Percentiles rank a stretch among this genome's conserved stretches.
Evolutionary conservation across 2,888 invertebrate genomes (phyloP).

Genomic region (Emmelina monodactyla): DNA sequence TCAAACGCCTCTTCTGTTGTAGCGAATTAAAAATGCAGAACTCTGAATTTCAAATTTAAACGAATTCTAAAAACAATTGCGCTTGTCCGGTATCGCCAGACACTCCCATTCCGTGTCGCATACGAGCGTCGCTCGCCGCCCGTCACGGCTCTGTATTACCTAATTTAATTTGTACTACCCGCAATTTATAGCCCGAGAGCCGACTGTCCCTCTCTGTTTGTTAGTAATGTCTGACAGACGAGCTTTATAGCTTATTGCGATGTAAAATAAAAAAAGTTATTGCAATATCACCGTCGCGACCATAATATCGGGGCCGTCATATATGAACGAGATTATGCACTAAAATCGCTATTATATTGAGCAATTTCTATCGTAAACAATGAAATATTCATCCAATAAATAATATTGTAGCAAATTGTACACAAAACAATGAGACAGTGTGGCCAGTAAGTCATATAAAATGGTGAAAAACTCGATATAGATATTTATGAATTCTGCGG

Average conservation of each 20-base stretch:
- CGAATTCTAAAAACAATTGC: constrained; percentile 13
- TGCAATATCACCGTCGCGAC: too few relatives aligned
- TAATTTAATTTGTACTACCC: constrained; percentile 63
- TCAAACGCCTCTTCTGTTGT: too few relatives aligned
- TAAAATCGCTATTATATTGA: too few relatives aligned
- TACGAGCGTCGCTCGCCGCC: constrained; percentile 47
- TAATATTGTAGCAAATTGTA: too few relatives aligned
- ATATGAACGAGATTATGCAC: too few relatives aligned
- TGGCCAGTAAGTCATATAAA: constrained; percentile 20
- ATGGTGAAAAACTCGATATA: constrained; percentile 40
- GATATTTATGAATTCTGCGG: constrained; percentile 38
- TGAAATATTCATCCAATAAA: too few relatives aligned
- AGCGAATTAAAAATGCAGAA: too few relatives aligned
- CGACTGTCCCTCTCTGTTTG: constrained; percentile 41
- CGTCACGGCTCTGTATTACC: constrained; percentile 61
- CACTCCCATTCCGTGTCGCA: constrained; percentile 59
- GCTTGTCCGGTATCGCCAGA: constrained; percentile 29
- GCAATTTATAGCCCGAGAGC: constrained; percentile 58
- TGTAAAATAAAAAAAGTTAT: not conserved
- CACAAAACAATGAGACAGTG: constrained; percentile 8
- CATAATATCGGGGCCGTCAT: too few relatives aligned
- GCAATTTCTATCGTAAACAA: too few relatives aligned
- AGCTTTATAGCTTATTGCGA: constrained; percentile 21
- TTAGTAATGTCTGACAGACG: constrained; percentile 30
- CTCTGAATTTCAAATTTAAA: too few relatives aligned